phyloP scores from a whole-genome alignment of 2,888 invertebrate genomes.

The Pelosia muscerda region DNA sequence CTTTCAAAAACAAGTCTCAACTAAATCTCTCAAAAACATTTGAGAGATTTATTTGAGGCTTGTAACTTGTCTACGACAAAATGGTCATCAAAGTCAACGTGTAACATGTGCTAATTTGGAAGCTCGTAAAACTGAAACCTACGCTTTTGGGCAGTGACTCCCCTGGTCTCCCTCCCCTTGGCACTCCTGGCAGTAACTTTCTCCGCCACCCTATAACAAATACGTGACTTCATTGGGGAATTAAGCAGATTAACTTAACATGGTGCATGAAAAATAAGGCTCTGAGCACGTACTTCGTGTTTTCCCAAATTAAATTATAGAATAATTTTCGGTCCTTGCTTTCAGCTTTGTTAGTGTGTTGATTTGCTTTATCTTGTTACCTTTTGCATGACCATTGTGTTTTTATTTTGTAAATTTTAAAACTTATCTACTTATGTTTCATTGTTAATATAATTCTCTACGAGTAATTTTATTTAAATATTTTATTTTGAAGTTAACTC shows the following conservation, averaged over 20 bases:
- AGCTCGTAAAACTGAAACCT: slow-evolving; percentile 32
- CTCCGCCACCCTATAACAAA: slow-evolving; percentile 31
- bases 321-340: slow-evolving; percentile 20
- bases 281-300: slow-evolving; percentile 34
- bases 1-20: neutral
- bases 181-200: slow-evolving; percentile 11
- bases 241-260: slow-evolving; percentile 51
- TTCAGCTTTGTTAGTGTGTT: neutral
- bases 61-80: slow-evolving; percentile 22
- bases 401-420: no score
- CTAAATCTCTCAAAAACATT: slow-evolving; percentile 15
- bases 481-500: slow-evolving; percentile 7
- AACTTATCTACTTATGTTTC: no score
- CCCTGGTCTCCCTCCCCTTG: slow-evolving; percentile 11
- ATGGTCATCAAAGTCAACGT: slow-evolving; percentile 30
- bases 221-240: slow-evolving; percentile 51
- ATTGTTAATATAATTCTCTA: no score
- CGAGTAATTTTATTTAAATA: no score
- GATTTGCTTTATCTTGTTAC: no score
- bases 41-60: slow-evolving; percentile 26
- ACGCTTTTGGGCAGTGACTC: slow-evolving; percentile 23
- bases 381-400: no score
- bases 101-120: slow-evolving; percentile 38
- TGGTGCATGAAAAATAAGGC: slow-evolving; percentile 50
- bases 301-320: slow-evolving; percentile 47